Evolutionary conservation across 2,797 vertebrate species (phyloP), one percentile per base, ranked within the genome.

Genomic region (Gephyroberyx darwinii): DNA sequence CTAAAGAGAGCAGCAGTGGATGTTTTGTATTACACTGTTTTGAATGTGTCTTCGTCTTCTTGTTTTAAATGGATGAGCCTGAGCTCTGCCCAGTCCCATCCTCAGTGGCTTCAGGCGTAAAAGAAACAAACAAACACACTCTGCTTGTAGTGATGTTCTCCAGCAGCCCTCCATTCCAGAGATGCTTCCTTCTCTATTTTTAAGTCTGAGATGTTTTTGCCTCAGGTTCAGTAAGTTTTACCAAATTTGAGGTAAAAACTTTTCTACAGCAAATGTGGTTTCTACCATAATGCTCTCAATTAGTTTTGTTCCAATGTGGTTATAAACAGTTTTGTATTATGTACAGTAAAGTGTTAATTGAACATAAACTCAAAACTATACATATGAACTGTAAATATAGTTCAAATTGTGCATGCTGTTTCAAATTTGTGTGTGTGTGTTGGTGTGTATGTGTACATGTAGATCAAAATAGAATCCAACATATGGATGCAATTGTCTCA

Each of bases 21-120:
- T 69, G 78, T 53, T 81, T 75, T 43, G 20, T 48, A 7, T 81
- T 58, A 57, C 63, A 31, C 51, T 68, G 35, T 54, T 68, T 37
- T 30, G 52, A 26, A 56, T 22, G 35, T 37, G 2, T 35, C 26
- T 26, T 26, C 26, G 2, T 5, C 0, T 57, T n/a, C 77, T 62
- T 52, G 66, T 62, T 56, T 77, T 54, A 81, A 51, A 83, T 4
- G 0, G 43, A 16, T 4, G 1, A 45, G 43, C 43, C 43, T 45
- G 43, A 45, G 43, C 43, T 17, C 13, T 17, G 14, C 16, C 43
- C 43, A 14, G 1, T 45, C 43, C 43, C 5, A 16, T 45, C 43
- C 43, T 45, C 45, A 65, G 47, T 14, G 35, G 73, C 71, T 68
- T n/a, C 57, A 51, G 74, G 59, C 59, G 16, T 2, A 55, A 62